Evolutionary conservation across 2,113 vertebrate genomes (phyloP), one percentile per base, ranked within the genome.

Genomic region (Phylloscopus trochilus): DNA sequence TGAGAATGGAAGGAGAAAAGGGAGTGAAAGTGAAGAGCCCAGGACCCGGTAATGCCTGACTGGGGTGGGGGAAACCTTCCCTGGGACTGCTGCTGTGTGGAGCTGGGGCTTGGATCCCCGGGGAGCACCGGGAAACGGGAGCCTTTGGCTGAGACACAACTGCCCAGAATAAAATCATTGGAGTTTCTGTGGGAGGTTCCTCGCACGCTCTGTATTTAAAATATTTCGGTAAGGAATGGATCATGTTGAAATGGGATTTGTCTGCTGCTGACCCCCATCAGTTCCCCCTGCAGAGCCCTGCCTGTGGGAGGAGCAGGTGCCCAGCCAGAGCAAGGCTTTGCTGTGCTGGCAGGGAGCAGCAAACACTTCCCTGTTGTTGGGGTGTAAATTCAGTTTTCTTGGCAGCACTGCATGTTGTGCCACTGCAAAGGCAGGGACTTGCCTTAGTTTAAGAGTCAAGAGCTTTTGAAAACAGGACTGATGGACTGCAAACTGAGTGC

Each of bases 171-270:
- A 15, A 72, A 87, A 24, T 6, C 5, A 23, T 6, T 14, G 8
- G 11, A 1, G 15, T 41, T 67, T 56, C 41, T 74, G 0, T 0
- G 14, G 66, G 41, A 41, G 53, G n/a, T 41, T 52, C 33, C 35
- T 82, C 0, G 0, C 17, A 0, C 37, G 60, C 16, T 77, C 47
- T 27, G 66, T n/a, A 1, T 67, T 47, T 37, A 26, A 82, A 58
- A 41, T 51, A 12, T 18, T 77, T 46, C 33, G 21, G 3, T 39
- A 27, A 70, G 64, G 23, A 58, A 46, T 16, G 0, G 62, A 7
- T 37, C 2, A 6, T 27, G 17, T 35, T 14, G 44, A 13, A 35
- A 47, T n/a, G 33, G 33, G 44, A 2, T 35, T 47, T 47, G 9
- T 35, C 4, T 35, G 22, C 22, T 59, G 56, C 44, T 47, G 64